Conservation (phyloP, 2,888 invertebrate species). For the Dinocampus coccinellae region DNA sequence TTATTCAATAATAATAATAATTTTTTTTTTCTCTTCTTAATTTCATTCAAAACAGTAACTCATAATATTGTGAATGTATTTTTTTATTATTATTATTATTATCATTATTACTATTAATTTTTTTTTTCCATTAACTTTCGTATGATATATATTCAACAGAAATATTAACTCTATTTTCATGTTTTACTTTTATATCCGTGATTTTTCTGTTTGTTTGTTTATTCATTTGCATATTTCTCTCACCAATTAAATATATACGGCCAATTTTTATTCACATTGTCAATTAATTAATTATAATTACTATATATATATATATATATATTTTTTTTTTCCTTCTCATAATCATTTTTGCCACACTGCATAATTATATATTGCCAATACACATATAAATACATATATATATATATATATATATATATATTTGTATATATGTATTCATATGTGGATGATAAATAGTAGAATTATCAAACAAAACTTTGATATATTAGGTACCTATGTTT, state of each 20-base stretch:
- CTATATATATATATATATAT: no score
- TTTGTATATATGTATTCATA: slow-evolving; percentile 31
- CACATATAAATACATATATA: slow-evolving; percentile 28
- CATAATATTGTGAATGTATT: slow-evolving; percentile 55
- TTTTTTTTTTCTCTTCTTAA: background rate
- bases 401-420: background rate
- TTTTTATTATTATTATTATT: no score
- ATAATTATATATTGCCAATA: slow-evolving; percentile 44
- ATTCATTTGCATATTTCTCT: slow-evolving; percentile 40
- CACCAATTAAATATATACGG: slow-evolving; percentile 48
- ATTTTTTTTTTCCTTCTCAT: no score
- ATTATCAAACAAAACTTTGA: slow-evolving; percentile 15
- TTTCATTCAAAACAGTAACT: slow-evolving; percentile 49
- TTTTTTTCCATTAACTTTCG: slow-evolving; percentile 56
- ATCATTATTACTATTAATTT: no score
- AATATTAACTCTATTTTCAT: slow-evolving; percentile 57
- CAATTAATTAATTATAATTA: background rate
- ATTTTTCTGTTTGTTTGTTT: no score
- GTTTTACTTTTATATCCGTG: slow-evolving; percentile 21
- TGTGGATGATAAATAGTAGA: slow-evolving; percentile 8
- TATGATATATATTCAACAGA: slow-evolving; percentile 61
- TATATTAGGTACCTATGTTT: slow-evolving; percentile 1
- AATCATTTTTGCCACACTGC: slow-evolving; percentile 45
- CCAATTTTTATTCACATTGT: slow-evolving; percentile 48
- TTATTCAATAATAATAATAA: slow-evolving; percentile 18